Evolutionary conservation across 2,797 vertebrate species (phyloP), one percentile per base, ranked within the genome.

Genomic region (Thalassophryne amazonica): DNA sequence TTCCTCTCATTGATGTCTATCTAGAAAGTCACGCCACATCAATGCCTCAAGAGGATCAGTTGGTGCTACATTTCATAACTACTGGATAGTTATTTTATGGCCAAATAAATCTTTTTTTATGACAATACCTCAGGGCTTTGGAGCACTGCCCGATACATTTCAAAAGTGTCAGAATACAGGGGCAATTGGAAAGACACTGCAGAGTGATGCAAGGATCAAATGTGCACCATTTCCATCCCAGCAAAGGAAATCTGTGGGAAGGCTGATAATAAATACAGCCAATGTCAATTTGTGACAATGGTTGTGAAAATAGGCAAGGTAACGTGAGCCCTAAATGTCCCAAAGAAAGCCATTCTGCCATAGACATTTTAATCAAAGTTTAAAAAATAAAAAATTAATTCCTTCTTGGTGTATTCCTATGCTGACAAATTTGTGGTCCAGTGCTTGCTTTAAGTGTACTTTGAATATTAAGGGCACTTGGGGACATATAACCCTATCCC

Each of bases 41-140:
- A 42, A 33, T 32, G 20, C 32, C 54, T 62, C 14, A 12, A n/a
- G n/a, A n/a, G n/a, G n/a, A n/a, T 48, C 36, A 15, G 11, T 30
- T 6, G 38, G 24, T 46, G 14, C 39, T 14, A 5, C 34, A n/a
- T 24, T 55, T 57, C 30, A 37, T 55, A 37, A 54, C 34, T 34
- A 48, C 12, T 58, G 27, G 47, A 58, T 3, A 2, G 29, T 18
- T 38, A 48, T 53, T 35, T 70, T 40, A 65, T 14, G 27, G 60
- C 21, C 46, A 34, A 59, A 23, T 55, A 51, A 50, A 60, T 64
- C 59, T 55, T 62, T 55, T 62, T 69, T 52, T 62, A 41, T 80
- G 59, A 60, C 30, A 16, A 18, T 32, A 62, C 53, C 34, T 14
- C 41, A 50, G 35, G 28, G 15, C 50, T 33, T 39, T 22, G 30